A percentile compares a stretch with the other conserved stretches of the same genome.
Conservation (phyloP, 1,140 invertebrate species). For the Triops longicaudatus region DNA sequence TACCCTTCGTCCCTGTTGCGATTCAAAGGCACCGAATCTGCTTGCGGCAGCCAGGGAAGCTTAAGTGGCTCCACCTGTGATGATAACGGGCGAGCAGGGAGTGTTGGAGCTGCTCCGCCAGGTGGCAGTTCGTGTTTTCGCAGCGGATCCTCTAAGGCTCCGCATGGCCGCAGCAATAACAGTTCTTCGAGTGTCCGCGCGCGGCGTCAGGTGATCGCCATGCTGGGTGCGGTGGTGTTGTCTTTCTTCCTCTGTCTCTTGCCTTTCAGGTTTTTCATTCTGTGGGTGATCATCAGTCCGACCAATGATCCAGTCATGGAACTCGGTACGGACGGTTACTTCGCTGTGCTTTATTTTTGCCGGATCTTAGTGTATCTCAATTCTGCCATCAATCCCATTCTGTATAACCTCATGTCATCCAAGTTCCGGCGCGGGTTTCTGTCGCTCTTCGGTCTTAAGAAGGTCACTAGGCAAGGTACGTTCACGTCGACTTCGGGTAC, state of each 20-base stretch:
- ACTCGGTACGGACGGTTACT: conserved; percentile 61
- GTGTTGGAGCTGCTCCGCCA: no score
- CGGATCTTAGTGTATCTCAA: conserved; percentile 79
- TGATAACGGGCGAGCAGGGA: no score
- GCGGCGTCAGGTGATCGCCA: conserved; percentile 46
- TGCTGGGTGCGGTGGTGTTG: conserved; percentile 72
- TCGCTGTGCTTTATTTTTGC: conserved; percentile 68
- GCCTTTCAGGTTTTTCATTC: conserved; percentile 69
- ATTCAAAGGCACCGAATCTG: not conserved
- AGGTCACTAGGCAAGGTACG: conserved; percentile 29
- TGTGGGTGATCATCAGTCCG: conserved; percentile 45
- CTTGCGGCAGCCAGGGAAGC: not conserved
- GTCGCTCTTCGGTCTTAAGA: conserved; percentile 49
- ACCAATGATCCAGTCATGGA: conserved; percentile 46
- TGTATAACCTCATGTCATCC: conserved; percentile 51
- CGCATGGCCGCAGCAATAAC: conserved; percentile 29
- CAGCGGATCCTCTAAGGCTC: not conserved
- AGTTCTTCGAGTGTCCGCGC: conserved; percentile 32
- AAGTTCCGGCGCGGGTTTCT: conserved; percentile 71
- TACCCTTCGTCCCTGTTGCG: not conserved
- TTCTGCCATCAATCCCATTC: conserved; percentile 60
- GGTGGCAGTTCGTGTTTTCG: not conserved
- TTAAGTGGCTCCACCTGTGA: not conserved
- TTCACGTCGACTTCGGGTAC: conserved; percentile 25
- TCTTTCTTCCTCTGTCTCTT: conserved; percentile 79